Evolutionary conservation across 2,113 vertebrate genomes (phyloP), one percentile per base, ranked within the genome.

Genomic region (Plecturocebus donacophilus): DNA sequence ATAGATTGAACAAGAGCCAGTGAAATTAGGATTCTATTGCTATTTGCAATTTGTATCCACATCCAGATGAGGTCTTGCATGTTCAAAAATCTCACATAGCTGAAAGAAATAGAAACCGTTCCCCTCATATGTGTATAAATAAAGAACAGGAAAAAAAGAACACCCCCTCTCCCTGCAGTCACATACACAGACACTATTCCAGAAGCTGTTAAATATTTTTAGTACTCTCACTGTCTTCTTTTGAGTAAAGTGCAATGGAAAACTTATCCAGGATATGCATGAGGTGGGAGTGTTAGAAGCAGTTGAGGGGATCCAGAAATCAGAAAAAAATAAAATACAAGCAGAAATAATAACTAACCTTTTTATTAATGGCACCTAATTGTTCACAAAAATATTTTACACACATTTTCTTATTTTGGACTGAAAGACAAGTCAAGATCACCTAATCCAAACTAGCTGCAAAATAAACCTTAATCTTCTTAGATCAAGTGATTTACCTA

Each of bases 71-170:
- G 54, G 64, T 47, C 58, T n/a, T 87, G 8, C 38, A 27, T n/a
- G n/a, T 75, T 80, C 70, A 82, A 64, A 94, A 97, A 79, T 80
- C 90, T 90, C 87, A 96, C 49, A 58, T 5, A 90, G 27, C 42
- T 90, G 23, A n/a, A 68, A 85, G 27, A 91, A 87, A 96, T 12
- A 84, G 11, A 61, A 77, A 83, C 77, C 6, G 3, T 93, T 95
- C 38, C 56, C 75, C n/a, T 77, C 70, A 56, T 81, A 73, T 40
- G 54, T 81, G 10, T 75, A 73, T 84, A 92, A 75, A 66, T 75
- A 90, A 27, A 76, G 52, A 87, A 81, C 1, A 58, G 8, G 14
- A 25, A 58, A 42, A 38, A 30, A 21, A 21, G 42, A 81, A 27
- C 23, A 32, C 35, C 23, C 16, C 64, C 61, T 32, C 30, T 23